Conservation (phyloP, 1,140 invertebrate species). For the Nephila pilipes region DNA sequence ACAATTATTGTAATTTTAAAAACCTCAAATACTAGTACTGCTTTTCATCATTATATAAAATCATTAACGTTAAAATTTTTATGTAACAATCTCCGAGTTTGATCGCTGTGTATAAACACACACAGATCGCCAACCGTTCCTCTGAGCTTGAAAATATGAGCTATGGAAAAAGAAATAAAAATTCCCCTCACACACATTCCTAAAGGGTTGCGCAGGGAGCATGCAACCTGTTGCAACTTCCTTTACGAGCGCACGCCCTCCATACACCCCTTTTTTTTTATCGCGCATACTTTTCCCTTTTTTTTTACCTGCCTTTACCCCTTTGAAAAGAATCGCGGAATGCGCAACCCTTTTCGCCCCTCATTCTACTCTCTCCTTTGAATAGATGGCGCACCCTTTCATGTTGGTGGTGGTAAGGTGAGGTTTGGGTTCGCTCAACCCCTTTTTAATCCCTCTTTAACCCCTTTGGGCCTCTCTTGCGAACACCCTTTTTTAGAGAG, state of each 20-base stretch:
- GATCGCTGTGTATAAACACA: too few relatives aligned
- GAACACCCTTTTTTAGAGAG: background rate
- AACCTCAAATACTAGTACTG: too few relatives aligned
- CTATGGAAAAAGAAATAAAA: background rate
- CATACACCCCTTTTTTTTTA: constrained; percentile 6
- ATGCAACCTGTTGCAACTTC: constrained; percentile 19
- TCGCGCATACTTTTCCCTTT: background rate
- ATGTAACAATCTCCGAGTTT: too few relatives aligned
- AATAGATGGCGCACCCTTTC: constrained; percentile 22
- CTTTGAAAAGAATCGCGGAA: background rate
- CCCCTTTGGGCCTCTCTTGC: constrained; percentile 14
- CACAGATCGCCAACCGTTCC: background rate
- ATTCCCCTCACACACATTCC: constrained; percentile 1
- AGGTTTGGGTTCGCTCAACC: constrained; percentile 14
- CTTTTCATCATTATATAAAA: too few relatives aligned
- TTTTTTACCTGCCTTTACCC: constrained; percentile 25
- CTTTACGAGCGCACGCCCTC: constrained; percentile 10
- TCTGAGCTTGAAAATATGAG: background rate
- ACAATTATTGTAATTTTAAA: too few relatives aligned
- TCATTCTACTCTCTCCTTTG: background rate
- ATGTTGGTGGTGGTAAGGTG: background rate
- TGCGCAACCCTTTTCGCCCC: constrained; percentile 39
- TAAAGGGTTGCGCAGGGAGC: constrained; percentile 4
- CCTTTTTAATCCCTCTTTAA: constrained; percentile 43
- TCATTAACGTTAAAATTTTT: too few relatives aligned